Evolutionary conservation across 2,113 vertebrate genomes (phyloP).

Genomic region (Spilogale gracilis): DNA sequence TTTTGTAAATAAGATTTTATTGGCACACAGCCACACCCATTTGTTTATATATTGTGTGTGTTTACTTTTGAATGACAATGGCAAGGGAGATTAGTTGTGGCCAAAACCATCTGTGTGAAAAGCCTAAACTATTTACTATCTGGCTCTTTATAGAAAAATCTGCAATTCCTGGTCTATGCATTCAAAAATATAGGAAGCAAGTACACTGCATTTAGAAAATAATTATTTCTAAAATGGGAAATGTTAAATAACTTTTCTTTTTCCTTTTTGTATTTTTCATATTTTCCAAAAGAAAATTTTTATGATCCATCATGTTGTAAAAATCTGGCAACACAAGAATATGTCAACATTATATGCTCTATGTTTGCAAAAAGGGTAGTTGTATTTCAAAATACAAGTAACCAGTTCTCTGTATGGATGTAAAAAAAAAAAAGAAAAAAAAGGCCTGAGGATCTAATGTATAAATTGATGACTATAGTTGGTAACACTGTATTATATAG

Average conservation of each 20-base stretch:
- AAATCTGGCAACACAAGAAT: not conserved
- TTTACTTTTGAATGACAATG: not conserved
- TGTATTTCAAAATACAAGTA: not conserved
- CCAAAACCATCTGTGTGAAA: not conserved
- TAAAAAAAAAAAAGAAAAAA: not conserved
- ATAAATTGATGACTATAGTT: not conserved
- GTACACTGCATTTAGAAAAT: not conserved
- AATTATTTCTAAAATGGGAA: not conserved
- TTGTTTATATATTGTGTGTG: not conserved
- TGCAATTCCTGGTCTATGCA: not conserved
- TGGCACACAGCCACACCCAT: not conserved
- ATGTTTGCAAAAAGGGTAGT: not conserved
- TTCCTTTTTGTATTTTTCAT: not conserved
- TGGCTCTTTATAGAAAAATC: not conserved
- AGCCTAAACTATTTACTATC: not conserved
- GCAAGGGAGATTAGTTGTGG: not conserved
- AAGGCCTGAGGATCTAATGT: not conserved
- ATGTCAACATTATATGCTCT: not conserved
- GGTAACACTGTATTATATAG: not conserved
- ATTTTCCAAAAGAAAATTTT: conserved; percentile 6
- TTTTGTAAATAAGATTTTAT: not conserved
- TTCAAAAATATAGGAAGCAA: not conserved
- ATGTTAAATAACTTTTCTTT: not conserved
- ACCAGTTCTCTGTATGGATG: not conserved
- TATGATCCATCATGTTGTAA: not conserved